Percentiles rank a stretch among this genome's conserved stretches.
Conservation (phyloP, 2,888 invertebrate species). For the Protula sp. region DNA sequence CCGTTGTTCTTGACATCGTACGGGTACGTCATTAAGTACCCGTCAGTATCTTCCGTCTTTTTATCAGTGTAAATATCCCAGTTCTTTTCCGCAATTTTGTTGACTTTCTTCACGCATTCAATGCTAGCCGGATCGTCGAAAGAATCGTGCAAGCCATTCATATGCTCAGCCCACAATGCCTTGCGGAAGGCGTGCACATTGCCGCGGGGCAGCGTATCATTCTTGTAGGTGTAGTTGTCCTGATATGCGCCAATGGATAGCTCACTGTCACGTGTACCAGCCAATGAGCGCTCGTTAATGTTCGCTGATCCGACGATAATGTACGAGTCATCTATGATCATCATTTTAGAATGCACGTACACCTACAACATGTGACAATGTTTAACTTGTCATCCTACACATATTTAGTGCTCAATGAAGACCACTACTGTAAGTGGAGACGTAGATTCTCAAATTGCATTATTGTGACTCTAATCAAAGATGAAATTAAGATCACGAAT, state of each 20-base stretch:
- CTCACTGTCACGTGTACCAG: not conserved
- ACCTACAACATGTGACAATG: too few relatives aligned
- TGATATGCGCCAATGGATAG: not conserved
- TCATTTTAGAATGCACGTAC: not conserved
- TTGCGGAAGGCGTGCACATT: not conserved
- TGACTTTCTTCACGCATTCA: not conserved
- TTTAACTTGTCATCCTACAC: too few relatives aligned
- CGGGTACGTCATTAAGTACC: not conserved
- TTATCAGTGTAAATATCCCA: not conserved
- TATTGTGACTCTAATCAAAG: too few relatives aligned
- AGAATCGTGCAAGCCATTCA: not conserved
- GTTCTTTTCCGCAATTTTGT: not conserved
- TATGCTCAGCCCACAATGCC: not conserved
- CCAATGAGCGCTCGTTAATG: not conserved
- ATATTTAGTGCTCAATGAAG: too few relatives aligned
- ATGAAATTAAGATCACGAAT: too few relatives aligned
- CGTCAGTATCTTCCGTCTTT: not conserved
- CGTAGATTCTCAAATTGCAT: too few relatives aligned
- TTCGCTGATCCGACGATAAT: not conserved
- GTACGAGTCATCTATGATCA: not conserved
- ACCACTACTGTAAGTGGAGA: too few relatives aligned
- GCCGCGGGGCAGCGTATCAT: not conserved
- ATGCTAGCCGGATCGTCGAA: not conserved
- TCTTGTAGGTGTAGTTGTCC: not conserved
- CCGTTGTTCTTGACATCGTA: not conserved